Conservation (phyloP, 2,797 vertebrate species). For the Crossoptilon crossoptilon region DNA sequence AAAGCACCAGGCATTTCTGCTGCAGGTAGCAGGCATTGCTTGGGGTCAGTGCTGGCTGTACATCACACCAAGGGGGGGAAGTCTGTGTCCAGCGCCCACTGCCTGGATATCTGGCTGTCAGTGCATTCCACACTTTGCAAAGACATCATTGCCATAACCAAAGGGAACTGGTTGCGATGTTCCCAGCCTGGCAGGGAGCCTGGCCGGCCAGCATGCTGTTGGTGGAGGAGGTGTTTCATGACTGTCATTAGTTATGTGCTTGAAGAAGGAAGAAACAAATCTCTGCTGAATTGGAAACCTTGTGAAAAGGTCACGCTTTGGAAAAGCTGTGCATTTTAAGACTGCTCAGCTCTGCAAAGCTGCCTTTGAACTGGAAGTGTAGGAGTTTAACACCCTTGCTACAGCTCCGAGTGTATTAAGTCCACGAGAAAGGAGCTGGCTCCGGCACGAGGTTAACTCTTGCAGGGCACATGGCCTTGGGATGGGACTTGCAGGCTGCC, state of each 20-base stretch:
- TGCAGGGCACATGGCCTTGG: accelerated
- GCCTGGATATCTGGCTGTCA: not conserved
- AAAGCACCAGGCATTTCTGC: not conserved
- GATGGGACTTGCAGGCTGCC: not conserved
- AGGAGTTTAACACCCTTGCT: conserved; percentile 69
- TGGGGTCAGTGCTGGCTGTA: accelerated
- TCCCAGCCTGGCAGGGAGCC: conserved; percentile 10
- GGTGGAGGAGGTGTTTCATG: conserved; percentile 61
- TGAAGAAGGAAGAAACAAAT: conserved; percentile 63
- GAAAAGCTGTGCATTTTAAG: conserved; percentile 69
- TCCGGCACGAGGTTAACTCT: conserved; percentile 45
- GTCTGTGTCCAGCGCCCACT: not conserved
- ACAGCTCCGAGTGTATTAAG: conserved; percentile 52
- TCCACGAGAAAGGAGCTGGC: not conserved
- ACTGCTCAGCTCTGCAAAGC: conserved; percentile 70
- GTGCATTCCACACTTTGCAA: conserved; percentile 12
- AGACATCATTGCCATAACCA: accelerated
- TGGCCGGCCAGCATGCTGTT: not conserved
- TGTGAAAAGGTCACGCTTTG: conserved; percentile 74
- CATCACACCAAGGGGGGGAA: accelerated
- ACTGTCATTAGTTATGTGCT: conserved; percentile 47
- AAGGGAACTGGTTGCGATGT: conserved; percentile 17
- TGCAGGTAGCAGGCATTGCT: accelerated
- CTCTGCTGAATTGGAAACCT: conserved; percentile 70
- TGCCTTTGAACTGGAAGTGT: conserved; percentile 73